Conservation (phyloP, 2,888 invertebrate species). For the Margaritifera margaritifera region DNA sequence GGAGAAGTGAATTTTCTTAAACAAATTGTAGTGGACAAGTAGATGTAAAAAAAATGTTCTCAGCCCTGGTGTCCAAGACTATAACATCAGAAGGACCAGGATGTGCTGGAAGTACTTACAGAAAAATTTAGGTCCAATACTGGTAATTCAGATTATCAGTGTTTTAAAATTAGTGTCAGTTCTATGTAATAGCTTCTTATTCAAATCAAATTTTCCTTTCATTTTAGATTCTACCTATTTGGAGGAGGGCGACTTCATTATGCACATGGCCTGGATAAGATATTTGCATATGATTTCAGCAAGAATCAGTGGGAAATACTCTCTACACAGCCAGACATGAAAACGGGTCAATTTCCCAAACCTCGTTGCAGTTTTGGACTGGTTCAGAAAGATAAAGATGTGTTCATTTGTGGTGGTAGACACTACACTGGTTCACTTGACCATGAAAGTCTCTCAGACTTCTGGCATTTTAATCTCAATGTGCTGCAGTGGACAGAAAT, state of each 20-base stretch:
- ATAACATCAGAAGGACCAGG: too few relatives aligned
- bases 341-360: constrained; percentile 31
- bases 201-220: not conserved
- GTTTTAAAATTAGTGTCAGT: not conserved
- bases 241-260: constrained; percentile 40
- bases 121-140: constrained; percentile 35
- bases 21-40: too few relatives aligned
- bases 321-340: constrained; percentile 26
- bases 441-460: constrained; percentile 79
- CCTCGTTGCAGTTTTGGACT: constrained; percentile 45
- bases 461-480: constrained; percentile 86
- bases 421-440: constrained; percentile 64
- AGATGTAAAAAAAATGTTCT: too few relatives aligned
- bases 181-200: not conserved
- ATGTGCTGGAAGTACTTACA: constrained; percentile 43
- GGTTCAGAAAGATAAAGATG: constrained; percentile 68
- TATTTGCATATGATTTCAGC: constrained; percentile 36
- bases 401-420: constrained; percentile 87
- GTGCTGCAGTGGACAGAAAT: constrained; percentile 85
- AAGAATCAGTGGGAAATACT: constrained; percentile 42
- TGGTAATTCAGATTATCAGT: not conserved
- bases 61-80: too few relatives aligned
- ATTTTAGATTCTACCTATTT: constrained; percentile 43
- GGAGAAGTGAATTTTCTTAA: too few relatives aligned
- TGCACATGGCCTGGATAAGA: constrained; percentile 36